A percentile compares a stretch with the other conserved stretches of the same genome.
Conservation (phyloP, 2,888 invertebrate genomes). For the Ametastegia equiseti region DNA sequence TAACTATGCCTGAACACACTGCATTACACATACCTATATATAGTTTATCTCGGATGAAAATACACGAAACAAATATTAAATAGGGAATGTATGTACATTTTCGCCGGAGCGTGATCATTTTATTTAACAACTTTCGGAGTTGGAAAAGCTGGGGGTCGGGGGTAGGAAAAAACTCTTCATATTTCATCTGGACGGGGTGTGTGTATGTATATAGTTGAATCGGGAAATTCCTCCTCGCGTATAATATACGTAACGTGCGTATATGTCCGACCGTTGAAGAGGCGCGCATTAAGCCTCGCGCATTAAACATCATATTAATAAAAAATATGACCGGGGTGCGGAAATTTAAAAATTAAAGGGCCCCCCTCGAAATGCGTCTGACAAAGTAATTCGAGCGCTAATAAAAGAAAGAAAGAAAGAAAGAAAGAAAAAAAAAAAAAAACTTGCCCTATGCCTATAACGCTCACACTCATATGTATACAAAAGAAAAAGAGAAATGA, state of each 20-base stretch:
- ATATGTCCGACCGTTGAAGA: background rate
- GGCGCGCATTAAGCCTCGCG: background rate
- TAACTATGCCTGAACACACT: too few species aligned
- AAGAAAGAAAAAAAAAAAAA: too few species aligned
- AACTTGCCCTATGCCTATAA: too few species aligned
- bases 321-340: background rate
- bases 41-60: too few species aligned
- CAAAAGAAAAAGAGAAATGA: background rate
- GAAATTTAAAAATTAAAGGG: conserved; percentile 32
- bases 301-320: background rate
- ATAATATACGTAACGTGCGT: background rate
- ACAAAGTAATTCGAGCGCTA: background rate
- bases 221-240: background rate
- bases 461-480: background rate
- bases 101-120: background rate
- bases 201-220: background rate
- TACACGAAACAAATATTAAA: too few species aligned
- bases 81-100: too few species aligned
- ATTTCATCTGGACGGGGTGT: background rate
- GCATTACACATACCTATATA: too few species aligned
- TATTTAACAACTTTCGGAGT: background rate
- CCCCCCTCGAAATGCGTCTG: background rate
- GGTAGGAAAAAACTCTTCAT: background rate
- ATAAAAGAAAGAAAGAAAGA: too few species aligned
- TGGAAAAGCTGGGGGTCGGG: background rate